Percentiles rank a stretch among this genome's conserved stretches.
Evolutionary conservation across 2,113 vertebrate species (phyloP).

Genomic region (Centropus bengalensis): DNA sequence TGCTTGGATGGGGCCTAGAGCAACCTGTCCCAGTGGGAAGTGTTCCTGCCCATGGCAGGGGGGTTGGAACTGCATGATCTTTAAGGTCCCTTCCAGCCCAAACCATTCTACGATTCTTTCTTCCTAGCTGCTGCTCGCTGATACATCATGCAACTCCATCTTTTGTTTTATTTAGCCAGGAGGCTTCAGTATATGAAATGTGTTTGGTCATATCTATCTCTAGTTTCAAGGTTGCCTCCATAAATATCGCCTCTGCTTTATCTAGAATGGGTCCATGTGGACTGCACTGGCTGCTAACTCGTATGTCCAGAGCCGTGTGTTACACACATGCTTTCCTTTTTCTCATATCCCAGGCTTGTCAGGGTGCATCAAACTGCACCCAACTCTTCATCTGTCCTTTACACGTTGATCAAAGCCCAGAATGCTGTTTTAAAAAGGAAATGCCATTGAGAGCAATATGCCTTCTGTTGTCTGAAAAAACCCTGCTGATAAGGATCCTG

Average conservation of each 20-base stretch:
- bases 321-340: neutral
- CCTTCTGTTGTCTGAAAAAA: neutral
- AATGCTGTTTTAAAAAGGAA: constrained; percentile 44
- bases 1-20: no score
- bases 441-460: constrained; percentile 8
- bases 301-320: neutral
- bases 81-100: no score
- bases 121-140: neutral
- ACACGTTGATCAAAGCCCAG: neutral
- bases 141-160: neutral
- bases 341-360: neutral
- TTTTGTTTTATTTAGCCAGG: neutral
- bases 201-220: neutral
- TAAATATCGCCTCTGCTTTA: neutral
- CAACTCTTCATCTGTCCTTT: neutral
- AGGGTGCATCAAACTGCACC: neutral
- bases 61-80: no score
- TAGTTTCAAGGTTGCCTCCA: neutral
- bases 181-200: neutral
- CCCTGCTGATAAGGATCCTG: constrained; percentile 10
- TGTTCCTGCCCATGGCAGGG: no score
- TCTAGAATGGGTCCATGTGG: neutral
- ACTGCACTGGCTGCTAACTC: neutral
- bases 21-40: no score
- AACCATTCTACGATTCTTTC: neutral